These are phyloP conservation scores for Cettia cetti DNA, from an alignment of 2,113 vertebrate genomes.

Conservation along the genomic window DNA sequence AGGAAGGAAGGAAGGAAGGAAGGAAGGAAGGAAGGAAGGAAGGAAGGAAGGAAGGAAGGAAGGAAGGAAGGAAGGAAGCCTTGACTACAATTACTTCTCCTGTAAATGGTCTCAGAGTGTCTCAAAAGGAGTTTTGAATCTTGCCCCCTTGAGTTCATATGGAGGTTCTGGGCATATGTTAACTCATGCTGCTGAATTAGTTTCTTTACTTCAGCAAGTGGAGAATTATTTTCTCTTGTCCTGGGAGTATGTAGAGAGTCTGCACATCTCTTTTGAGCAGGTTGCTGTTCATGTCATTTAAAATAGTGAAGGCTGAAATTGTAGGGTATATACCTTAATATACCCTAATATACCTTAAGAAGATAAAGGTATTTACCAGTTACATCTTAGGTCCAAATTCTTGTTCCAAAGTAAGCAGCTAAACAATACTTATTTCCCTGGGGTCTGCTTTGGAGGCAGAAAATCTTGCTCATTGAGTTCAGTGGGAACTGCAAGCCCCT, in stretches of 20 bases:
- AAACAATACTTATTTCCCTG: not conserved
- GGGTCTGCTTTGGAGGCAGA: not conserved
- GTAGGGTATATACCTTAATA: too few species aligned
- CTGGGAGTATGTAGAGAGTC: fast-evolving
- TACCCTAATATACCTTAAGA: too few species aligned
- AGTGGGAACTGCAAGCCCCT: not conserved
- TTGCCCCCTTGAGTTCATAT: not conserved
- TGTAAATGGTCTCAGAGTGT: not conserved
- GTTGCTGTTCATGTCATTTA: not conserved
- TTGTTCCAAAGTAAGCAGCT: not conserved
- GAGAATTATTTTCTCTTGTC: not conserved
- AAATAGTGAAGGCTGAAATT: not conserved
- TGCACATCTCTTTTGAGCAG: not conserved
- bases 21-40: not conserved
- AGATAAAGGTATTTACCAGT: not conserved
- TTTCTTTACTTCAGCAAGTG: not conserved
- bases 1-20: not conserved
- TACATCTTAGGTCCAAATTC: not conserved
- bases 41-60: too few species aligned
- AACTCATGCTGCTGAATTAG: not conserved
- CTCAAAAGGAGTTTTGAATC: not conserved
- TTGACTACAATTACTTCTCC: not conserved
- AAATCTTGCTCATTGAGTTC: not conserved
- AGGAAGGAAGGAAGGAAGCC: not conserved
- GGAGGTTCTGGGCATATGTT: not conserved